Base-by-base conservation (phyloP, 1,140 invertebrate species). In the Dendroctonus valens region DNA sequence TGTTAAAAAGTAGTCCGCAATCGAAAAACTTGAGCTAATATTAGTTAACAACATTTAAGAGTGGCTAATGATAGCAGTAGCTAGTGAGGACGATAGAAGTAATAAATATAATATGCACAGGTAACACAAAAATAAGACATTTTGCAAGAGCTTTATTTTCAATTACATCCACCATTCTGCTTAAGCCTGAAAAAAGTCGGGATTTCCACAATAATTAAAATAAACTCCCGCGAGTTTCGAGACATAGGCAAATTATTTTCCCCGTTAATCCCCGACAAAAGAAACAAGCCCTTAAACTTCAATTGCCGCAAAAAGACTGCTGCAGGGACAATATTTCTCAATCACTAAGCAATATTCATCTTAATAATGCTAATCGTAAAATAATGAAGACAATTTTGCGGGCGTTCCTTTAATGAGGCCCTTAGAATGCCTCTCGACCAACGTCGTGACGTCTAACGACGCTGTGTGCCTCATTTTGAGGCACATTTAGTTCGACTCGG, bases 361-460 rank as follows among this genome's bases (percentile, higher is more conserved):
- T 65, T 68, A 68, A 68, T 68, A 68, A 68, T 50, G 67, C 60
- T 68, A 68, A 68, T 68, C 67, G 67, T 68, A 59, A 68, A 68
- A 68, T 68, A 68, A 68, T 68, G 67, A 68, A 65, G 61, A 64
- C 60, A 65, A 68, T 63, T 68, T 59, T 68, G 66, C 59, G 66
- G 66, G 51, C 63, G 59, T 62, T 65, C 8, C 42, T 48, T 41
- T 68, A 68, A 68, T 68, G 67, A 68, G 67, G 46, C 67, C 61
- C 60, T 68, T 68, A 68, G 55, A 59, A 68, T 68, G 67, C 67
- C 48, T 49, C 54, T 48, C 63, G 63, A 41, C 48, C 55, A 59
- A 51, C 50, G 50, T 40, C 57, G 57, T 67, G 65, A 67, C 65
- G 58, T 41, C 59, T 60, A 59, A 66, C 57, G 64, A 58, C 54